A percentile compares a stretch with the other conserved stretches of the same genome.
Evolutionary conservation across 2,888 invertebrate genomes (phyloP).

Genomic region (Sesia apiformis): DNA sequence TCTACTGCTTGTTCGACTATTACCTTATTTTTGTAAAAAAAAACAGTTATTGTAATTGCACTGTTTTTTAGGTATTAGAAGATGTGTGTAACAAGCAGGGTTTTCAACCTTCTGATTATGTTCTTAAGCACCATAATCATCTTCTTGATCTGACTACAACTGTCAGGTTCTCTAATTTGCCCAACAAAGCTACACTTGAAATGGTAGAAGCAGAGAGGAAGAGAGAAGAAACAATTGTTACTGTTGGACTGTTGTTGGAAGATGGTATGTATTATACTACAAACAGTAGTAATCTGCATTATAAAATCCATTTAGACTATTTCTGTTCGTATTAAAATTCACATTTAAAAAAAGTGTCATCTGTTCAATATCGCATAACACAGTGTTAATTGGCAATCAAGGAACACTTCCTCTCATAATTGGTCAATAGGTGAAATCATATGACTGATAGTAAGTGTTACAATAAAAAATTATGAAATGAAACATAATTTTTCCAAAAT

Average conservation of each 20-base stretch:
- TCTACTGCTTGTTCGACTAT: background rate
- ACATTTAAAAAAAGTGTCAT: no score
- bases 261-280: constrained; percentile 76
- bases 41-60: background rate
- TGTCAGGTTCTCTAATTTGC: constrained; percentile 88
- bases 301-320: no score
- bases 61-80: constrained; percentile 80
- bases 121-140: constrained; percentile 87
- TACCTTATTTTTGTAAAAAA: no score
- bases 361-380: no score
- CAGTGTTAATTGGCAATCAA: no score
- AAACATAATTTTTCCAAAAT: no score
- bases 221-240: constrained; percentile 78
- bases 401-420: no score
- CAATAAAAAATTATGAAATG: no score
- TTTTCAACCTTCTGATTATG: constrained; percentile 82
- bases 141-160: constrained; percentile 84
- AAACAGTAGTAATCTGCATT: no score
- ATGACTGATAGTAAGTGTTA: no score
- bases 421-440: no score
- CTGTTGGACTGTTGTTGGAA: constrained; percentile 84
- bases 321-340: no score
- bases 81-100: constrained; percentile 88
- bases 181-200: constrained; percentile 93
- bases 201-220: constrained; percentile 80